Conservation (phyloP, 2,113 vertebrate species). For the Melospiza georgiana region DNA sequence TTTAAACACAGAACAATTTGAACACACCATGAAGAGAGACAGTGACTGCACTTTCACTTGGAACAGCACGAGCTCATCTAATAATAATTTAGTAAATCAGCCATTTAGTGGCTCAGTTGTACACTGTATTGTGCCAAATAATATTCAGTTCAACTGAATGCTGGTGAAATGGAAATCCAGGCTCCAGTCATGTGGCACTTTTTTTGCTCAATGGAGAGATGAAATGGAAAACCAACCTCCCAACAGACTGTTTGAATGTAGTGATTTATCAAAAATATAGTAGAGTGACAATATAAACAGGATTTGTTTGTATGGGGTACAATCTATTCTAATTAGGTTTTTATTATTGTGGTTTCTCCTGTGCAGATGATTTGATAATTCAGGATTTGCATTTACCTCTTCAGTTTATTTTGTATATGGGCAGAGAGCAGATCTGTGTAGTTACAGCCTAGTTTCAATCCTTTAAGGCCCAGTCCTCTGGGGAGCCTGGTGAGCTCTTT, state of each 20-base stretch:
- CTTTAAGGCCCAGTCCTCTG: not conserved
- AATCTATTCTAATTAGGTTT: conserved; percentile 71
- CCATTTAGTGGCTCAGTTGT: conserved; percentile 81
- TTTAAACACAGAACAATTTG: conserved; percentile 88
- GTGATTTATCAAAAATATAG: conserved; percentile 73
- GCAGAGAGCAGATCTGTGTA: not conserved
- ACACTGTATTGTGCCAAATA: conserved; percentile 77
- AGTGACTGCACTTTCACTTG: conserved; percentile 80
- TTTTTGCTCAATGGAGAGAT: conserved; percentile 69
- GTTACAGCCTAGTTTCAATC: not conserved
- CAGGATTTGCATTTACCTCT: conserved; percentile 35
- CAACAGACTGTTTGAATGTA: conserved; percentile 45
- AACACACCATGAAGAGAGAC: conserved; percentile 79
- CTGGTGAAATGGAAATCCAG: conserved; percentile 75
- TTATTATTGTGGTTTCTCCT: conserved; percentile 62
- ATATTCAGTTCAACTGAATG: conserved; percentile 68
- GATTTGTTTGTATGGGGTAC: conserved; percentile 22
- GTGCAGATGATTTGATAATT: conserved; percentile 58
- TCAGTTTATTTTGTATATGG: not conserved
- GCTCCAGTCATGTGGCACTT: conserved; percentile 48
- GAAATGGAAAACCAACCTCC: conserved; percentile 66
- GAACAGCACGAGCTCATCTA: conserved; percentile 82
- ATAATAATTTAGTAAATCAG: conserved; percentile 88
- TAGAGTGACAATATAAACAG: conserved; percentile 55
- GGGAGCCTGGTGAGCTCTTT: not conserved